These are phyloP conservation scores for Channallabes apus DNA, from an alignment of 2,797 vertebrate genomes.

Conservation along the genomic window DNA sequence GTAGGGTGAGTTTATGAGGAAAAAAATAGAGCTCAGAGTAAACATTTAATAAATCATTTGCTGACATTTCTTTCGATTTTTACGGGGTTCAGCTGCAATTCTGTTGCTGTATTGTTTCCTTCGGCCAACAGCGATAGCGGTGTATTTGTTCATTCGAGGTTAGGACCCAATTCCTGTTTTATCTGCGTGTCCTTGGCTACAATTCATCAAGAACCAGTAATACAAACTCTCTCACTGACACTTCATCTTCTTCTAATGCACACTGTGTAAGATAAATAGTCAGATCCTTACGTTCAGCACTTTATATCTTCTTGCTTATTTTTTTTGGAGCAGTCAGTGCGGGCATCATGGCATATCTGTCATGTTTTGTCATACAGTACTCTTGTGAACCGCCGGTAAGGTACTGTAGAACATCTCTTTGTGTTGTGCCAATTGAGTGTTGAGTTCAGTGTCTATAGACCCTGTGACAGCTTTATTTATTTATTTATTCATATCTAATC, in stretches of 20 bases:
- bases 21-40: background rate
- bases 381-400: background rate
- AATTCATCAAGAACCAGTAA: background rate
- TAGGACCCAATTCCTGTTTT: background rate
- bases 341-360: background rate
- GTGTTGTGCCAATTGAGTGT: background rate
- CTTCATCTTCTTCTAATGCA: background rate
- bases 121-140: background rate
- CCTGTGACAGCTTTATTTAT: background rate
- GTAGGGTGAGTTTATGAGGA: background rate
- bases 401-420: background rate
- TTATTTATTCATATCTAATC: no score
- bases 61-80: background rate
- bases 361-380: background rate
- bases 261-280: background rate
- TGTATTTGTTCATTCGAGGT: background rate
- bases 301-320: background rate
- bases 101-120: background rate
- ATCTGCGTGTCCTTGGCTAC: background rate
- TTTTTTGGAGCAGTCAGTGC: background rate
- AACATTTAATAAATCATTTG: conserved; percentile 17
- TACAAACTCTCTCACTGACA: background rate
- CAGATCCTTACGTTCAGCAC: background rate
- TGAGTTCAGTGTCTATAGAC: background rate
- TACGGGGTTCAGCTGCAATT: background rate